phyloP scores from a whole-genome alignment of 1,140 invertebrate genomes.

The Microvelia longipes region DNA sequence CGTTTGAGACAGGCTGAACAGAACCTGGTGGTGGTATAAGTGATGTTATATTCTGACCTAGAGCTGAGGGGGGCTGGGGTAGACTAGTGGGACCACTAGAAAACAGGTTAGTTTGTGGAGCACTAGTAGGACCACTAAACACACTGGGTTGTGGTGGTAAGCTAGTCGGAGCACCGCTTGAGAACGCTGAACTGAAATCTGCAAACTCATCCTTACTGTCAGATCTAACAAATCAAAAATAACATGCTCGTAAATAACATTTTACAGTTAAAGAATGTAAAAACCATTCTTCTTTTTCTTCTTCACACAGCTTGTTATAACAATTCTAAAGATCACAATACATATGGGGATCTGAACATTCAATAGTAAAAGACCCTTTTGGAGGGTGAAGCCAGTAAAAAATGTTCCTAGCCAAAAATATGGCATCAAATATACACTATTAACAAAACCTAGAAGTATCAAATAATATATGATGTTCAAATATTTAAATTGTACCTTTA shows the following conservation, averaged over 20 bases:
- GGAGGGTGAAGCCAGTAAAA: no score
- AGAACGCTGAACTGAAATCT: conserved; percentile 56
- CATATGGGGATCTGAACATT: no score
- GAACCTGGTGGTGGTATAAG: not conserved
- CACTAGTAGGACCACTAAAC: conserved; percentile 8
- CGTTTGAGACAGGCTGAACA: conserved; percentile 7
- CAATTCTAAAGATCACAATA: no score
- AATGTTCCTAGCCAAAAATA: no score
- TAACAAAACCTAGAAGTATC: no score
- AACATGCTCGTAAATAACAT: not conserved
- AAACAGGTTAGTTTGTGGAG: not conserved
- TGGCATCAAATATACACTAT: no score
- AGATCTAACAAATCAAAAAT: conserved; percentile 6
- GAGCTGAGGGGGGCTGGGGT: not conserved
- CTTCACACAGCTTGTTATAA: no score
- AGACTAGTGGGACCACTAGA: not conserved
- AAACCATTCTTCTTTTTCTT: no score
- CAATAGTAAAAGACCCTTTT: no score
- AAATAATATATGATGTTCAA: no score
- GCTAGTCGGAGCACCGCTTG: conserved; percentile 16
- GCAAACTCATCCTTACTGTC: conserved; percentile 43
- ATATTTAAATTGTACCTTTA: no score
- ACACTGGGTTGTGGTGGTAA: conserved; percentile 2
- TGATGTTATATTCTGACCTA: not conserved
- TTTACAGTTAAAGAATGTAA: no score